Evolutionary conservation across 1,140 invertebrate species (phyloP).

Genomic region (Dendrolimus punctatus): DNA sequence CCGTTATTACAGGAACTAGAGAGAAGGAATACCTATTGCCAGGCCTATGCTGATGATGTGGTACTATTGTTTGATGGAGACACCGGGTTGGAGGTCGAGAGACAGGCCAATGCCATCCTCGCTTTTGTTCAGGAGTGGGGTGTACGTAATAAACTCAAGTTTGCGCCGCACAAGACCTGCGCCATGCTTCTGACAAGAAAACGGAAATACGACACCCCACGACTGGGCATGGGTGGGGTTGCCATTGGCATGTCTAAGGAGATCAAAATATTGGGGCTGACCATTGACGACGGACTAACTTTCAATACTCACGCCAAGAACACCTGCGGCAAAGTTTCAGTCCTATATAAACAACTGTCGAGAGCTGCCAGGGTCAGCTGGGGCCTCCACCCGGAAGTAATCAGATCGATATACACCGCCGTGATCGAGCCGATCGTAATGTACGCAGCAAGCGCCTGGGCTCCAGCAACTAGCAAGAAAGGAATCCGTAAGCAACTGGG

Average conservation of each 20-base stretch:
- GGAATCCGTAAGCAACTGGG: constrained; percentile 1
- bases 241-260: constrained; percentile 3
- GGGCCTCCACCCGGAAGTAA: constrained; percentile 2
- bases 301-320: constrained; percentile 7
- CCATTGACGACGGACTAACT: constrained; percentile 7
- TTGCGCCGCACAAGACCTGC: no score
- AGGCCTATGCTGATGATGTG: constrained; percentile 10
- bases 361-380: constrained; percentile 5
- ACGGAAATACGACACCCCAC: no score
- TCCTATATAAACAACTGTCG: constrained; percentile 5
- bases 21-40: not conserved
- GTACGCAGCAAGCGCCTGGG: constrained; percentile 7
- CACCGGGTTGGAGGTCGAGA: not conserved
- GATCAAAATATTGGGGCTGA: constrained; percentile 13
- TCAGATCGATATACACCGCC: no score
- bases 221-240: no score
- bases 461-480: not conserved
- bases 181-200: no score
- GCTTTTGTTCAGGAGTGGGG: constrained; percentile 1
- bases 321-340: constrained; percentile 1
- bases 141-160: no score
- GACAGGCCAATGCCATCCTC: not conserved
- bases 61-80: constrained; percentile 3
- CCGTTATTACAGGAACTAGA: constrained; percentile 3
- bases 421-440: not conserved